phyloP scores from a whole-genome alignment of 2,797 vertebrate genomes.

The Bucorvus abyssinicus region DNA sequence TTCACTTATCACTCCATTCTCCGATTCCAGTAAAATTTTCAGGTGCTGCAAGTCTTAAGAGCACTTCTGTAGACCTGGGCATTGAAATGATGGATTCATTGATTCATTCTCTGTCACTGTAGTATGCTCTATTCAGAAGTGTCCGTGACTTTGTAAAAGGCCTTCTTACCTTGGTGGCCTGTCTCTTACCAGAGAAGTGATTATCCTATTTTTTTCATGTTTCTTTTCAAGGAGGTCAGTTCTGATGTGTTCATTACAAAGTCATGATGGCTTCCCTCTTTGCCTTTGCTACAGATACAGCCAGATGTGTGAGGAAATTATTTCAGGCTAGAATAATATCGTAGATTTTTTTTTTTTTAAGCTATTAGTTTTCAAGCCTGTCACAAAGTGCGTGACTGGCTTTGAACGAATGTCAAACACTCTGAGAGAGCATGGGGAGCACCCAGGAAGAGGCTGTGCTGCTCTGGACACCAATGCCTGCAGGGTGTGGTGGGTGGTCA shows the following conservation, averaged over 20 bases:
- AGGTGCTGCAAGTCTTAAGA: background rate
- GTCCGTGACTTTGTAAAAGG: background rate
- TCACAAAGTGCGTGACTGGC: background rate
- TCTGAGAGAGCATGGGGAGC: background rate
- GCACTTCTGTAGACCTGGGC: background rate
- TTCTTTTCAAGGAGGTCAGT: background rate
- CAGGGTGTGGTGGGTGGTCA: background rate
- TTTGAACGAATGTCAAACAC: background rate
- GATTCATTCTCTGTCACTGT: background rate
- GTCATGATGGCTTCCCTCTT: background rate
- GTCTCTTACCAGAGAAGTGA: background rate
- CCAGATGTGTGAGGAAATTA: background rate
- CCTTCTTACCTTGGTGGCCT: background rate
- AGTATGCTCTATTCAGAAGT: background rate
- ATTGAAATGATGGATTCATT: background rate
- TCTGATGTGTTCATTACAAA: background rate
- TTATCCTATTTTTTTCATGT: background rate
- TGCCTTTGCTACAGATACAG: background rate
- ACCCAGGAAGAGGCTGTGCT: background rate
- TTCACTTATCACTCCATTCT: conserved; percentile 9
- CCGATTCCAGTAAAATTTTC: background rate
- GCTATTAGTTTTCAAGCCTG: background rate
- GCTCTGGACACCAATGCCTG: background rate
- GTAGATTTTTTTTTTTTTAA: background rate
- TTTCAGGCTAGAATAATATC: background rate